Conservation (phyloP, 2,113 vertebrate species). For the Egretta garzetta region DNA sequence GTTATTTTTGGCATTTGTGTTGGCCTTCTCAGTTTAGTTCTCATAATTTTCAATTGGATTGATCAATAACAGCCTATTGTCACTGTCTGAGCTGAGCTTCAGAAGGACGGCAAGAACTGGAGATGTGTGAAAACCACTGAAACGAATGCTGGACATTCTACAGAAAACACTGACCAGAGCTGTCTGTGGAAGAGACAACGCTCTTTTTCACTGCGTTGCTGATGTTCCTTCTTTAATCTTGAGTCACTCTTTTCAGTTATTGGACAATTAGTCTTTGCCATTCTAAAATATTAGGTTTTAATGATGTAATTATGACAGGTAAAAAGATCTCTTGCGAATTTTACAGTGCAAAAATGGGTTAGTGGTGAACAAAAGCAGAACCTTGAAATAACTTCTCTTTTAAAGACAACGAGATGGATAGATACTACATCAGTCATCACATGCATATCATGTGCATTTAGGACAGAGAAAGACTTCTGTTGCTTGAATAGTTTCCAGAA, state of each 20-base stretch:
- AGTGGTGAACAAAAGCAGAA: not conserved
- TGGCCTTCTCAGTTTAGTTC: conserved; percentile 83
- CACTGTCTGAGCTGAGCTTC: not conserved
- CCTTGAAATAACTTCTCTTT: not conserved
- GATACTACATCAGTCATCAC: not conserved
- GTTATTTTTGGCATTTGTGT: conserved; percentile 86
- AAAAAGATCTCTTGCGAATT: not conserved
- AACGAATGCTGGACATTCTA: not conserved
- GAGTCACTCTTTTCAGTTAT: not conserved
- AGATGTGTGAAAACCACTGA: not conserved
- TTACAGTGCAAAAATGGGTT: not conserved
- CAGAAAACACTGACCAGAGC: not conserved
- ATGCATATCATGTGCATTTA: not conserved
- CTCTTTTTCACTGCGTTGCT: not conserved
- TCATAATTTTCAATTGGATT: conserved; percentile 85
- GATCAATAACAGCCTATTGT: conserved; percentile 36
- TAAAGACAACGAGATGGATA: not conserved
- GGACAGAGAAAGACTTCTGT: not conserved
- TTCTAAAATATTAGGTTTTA: not conserved
- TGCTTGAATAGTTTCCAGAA: not conserved
- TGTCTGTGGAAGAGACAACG: not conserved
- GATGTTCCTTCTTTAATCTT: not conserved
- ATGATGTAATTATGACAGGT: not conserved
- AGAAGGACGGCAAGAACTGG: not conserved
- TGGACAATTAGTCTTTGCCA: not conserved